Percentiles rank a stretch among this genome's conserved stretches.
Conservation (phyloP, 2,113 vertebrate genomes). For the Colius striatus region DNA sequence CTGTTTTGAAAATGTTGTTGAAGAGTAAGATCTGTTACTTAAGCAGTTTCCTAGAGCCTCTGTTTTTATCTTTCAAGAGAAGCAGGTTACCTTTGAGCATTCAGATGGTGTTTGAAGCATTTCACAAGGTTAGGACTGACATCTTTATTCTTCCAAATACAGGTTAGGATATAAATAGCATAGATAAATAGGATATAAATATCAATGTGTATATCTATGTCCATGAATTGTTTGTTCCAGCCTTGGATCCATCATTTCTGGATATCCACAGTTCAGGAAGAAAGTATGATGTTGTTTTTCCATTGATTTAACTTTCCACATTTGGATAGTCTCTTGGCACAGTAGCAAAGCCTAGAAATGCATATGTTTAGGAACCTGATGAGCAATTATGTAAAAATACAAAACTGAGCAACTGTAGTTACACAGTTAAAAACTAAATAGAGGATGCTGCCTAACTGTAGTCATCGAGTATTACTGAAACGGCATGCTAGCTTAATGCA, state of each 20-base stretch:
- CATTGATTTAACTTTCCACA: background rate
- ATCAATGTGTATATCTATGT: background rate
- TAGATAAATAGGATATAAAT: background rate
- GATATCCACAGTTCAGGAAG: background rate
- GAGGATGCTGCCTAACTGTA: background rate
- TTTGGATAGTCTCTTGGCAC: background rate
- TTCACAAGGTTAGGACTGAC: background rate
- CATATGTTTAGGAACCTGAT: background rate
- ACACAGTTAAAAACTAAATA: background rate
- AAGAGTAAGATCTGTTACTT: background rate
- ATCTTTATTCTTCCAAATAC: background rate
- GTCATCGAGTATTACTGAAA: background rate
- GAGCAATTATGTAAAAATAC: background rate
- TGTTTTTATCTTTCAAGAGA: background rate
- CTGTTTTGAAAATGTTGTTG: background rate
- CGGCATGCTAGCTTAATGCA: slow-evolving; percentile 5
- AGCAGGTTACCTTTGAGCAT: background rate
- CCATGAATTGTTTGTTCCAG: background rate
- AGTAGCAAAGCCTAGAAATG: background rate
- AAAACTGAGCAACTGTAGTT: background rate
- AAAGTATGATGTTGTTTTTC: background rate
- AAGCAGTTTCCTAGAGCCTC: background rate
- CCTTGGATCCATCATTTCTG: background rate
- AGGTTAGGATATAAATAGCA: background rate
- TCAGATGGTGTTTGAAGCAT: background rate